Conservation (phyloP, 92 coral and sea anemone species). For the Palythoa grandiflora region DNA sequence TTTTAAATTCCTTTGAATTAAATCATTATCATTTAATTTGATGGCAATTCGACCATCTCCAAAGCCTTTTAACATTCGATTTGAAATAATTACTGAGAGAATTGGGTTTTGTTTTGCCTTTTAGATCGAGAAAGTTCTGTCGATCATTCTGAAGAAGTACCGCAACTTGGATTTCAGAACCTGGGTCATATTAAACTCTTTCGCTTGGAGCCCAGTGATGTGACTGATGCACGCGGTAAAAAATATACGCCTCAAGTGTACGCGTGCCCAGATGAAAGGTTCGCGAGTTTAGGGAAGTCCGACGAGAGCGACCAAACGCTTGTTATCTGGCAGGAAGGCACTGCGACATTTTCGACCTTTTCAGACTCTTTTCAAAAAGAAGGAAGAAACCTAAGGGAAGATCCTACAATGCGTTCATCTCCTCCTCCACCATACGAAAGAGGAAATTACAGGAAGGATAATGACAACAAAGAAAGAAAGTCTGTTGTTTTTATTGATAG, state of each 20-base stretch:
- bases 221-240: not conserved
- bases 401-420: not conserved
- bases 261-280: constrained; percentile 18
- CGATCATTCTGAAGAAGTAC: not conserved
- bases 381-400: not conserved
- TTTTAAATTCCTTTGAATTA: not conserved
- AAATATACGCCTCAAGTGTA: constrained; percentile 4
- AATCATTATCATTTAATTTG: not conserved
- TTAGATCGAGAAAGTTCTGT: constrained; percentile 1
- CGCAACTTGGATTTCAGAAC: not conserved
- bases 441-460: not conserved
- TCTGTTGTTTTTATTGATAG: not conserved
- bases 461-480: not conserved
- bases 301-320: not conserved
- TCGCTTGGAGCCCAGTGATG: not conserved
- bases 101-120: not conserved
- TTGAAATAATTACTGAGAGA: not conserved
- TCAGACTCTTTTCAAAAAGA: not conserved
- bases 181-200: constrained; percentile 33
- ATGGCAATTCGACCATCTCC: not conserved
- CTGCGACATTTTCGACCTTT: constrained; percentile 29
- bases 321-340: constrained; percentile 2
- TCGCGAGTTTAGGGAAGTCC: not conserved
- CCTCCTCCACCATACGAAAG: constrained; percentile 24
- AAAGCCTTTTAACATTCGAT: not conserved